A percentile compares a stretch with the other conserved stretches of the same genome.
phyloP scores from a whole-genome alignment of 2,113 vertebrate genomes.

The Syngnathus scovelli region DNA sequence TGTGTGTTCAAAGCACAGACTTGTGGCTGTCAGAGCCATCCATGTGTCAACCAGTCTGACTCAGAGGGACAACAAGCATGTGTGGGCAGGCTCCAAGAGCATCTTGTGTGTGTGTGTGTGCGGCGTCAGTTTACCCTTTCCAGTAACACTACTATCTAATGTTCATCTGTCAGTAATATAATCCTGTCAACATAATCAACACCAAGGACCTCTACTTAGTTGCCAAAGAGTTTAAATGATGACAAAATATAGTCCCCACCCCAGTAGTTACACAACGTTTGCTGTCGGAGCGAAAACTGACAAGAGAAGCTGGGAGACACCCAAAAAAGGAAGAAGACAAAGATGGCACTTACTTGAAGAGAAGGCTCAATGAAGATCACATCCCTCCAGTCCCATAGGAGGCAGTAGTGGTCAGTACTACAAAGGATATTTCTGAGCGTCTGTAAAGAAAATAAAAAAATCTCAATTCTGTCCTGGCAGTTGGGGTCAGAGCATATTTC shows the following conservation, averaged over 20 bases:
- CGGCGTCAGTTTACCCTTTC: slow-evolving; percentile 26
- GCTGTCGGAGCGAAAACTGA: neutral
- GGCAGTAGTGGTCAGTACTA: neutral
- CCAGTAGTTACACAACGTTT: neutral
- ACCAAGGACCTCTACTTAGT: neutral
- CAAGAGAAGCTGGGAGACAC: neutral
- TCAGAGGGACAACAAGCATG: slow-evolving; percentile 16
- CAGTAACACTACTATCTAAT: slow-evolving; percentile 10
- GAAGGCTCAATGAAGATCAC: neutral
- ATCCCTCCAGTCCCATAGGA: neutral
- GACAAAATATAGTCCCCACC: neutral
- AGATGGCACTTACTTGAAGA: neutral
- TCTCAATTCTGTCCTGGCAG: too few species aligned
- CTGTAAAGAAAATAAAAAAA: too few species aligned
- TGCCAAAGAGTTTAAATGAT: neutral
- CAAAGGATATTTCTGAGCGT: too few species aligned
- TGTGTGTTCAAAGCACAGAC: neutral
- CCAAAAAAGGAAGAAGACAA: neutral
- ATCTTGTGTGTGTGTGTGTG: slow-evolving; percentile 6
- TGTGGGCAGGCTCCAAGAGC: slow-evolving; percentile 25
- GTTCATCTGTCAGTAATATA: slow-evolving; percentile 4
- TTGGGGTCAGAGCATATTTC: too few species aligned
- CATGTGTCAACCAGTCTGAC: slow-evolving; percentile 19
- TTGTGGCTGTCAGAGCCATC: slow-evolving; percentile 1
- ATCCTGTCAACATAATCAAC: neutral